Evolutionary conservation across 1,140 invertebrate species (phyloP), one percentile per base, ranked within the genome.

Genomic region (Triops cancriformis): DNA sequence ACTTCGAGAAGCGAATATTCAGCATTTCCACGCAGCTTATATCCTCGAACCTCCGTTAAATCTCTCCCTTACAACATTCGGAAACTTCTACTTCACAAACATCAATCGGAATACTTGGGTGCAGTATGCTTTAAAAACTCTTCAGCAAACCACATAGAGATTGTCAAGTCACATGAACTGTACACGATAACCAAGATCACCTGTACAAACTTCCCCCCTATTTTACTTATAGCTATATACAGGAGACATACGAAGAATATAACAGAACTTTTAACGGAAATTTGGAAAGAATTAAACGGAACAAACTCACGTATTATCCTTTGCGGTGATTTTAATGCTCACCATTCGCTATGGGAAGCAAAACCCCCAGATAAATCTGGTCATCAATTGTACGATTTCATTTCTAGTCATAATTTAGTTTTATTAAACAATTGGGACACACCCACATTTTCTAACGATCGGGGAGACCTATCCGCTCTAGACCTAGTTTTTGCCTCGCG

Each of bases 281-380:
- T 45, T 45, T 45, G 43, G 43, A 45, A 45, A 45, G 43, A 45
- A 45, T 45, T 1, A 45, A 45, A 45, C 43, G 43, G 18, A 45
- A 45, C 43, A 1, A 45, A 45, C 43, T 45, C 43, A 45, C 43
- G 43, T 42, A 26, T 75, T 3, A 75, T 37, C 74, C 42, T 26
- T 42, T 27, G 1, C 74, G 28, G n/a, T n/a, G n/a, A n/a, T n/a
- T n/a, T n/a, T n/a, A n/a, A n/a, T n/a, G n/a, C n/a, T n/a, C n/a
- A n/a, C 31, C 74, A 75, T 42, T 75, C n/a, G 74, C 28, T 28
- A 23, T 75, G 74, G 74, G 74, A 75, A 75, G 74, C 28, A 28
- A 26, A 31, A 31, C n/a, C n/a, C 74, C n/a, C 28, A 23, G 74
- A 75, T 31, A 1, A 37, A 23, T 28, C 74, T 23, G 74, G 74